Percentiles rank a stretch among this genome's conserved stretches.
Evolutionary conservation across 2,888 invertebrate species (phyloP).

Genomic region (Atherix ibis): DNA sequence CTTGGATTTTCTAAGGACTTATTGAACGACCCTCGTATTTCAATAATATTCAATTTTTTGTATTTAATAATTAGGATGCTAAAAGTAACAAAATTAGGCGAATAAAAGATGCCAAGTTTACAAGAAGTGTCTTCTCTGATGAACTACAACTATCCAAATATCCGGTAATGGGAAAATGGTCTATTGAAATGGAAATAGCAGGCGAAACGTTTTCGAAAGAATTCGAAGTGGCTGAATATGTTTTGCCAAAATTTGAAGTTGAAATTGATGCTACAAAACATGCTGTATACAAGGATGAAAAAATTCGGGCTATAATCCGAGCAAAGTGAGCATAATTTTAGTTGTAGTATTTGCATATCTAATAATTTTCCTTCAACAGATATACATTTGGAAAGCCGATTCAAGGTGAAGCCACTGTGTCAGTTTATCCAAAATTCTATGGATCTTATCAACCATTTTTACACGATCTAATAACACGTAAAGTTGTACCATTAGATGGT

Average conservation of each 20-base stretch:
- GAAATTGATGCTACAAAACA: conserved; percentile 67
- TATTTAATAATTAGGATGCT: conserved; percentile 40
- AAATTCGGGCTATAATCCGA: conserved; percentile 60
- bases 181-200: conserved; percentile 49
- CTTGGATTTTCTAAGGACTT: no score
- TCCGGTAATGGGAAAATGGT: conserved; percentile 81
- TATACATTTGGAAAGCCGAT: conserved; percentile 79
- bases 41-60: not conserved
- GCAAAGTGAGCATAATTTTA: conserved; percentile 46
- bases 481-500: conserved; percentile 51
- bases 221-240: conserved; percentile 71
- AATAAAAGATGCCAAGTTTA: conserved; percentile 50
- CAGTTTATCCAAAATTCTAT: conserved; percentile 62
- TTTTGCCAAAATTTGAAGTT: conserved; percentile 87
- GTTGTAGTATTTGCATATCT: not conserved
- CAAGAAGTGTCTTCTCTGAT: conserved; percentile 58
- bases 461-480: conserved; percentile 38
- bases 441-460: conserved; percentile 30
- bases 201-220: conserved; percentile 31
- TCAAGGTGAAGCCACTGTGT: conserved; percentile 67
- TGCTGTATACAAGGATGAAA: conserved; percentile 63
- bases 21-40: no score
- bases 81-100: conserved; percentile 67
- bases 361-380: conserved; percentile 28
- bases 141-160: conserved; percentile 63